A percentile compares a stretch with the other conserved stretches of the same genome.
Evolutionary conservation across 2,888 invertebrate species (phyloP).

Genomic region (Phaonia tiefii): DNA sequence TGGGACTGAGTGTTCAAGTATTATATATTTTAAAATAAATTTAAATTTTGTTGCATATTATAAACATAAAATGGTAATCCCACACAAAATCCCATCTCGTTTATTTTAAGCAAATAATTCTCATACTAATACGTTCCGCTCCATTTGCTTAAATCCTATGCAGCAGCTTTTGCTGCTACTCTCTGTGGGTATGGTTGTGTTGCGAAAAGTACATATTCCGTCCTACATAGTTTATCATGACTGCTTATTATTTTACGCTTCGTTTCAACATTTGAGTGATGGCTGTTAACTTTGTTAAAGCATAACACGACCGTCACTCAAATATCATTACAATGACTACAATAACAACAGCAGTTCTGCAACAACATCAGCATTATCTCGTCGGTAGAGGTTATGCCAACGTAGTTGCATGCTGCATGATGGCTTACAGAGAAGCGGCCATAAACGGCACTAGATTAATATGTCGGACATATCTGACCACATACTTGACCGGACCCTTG

Average conservation of each 20-base stretch:
- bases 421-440: slow-evolving; percentile 4
- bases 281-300: slow-evolving; percentile 58
- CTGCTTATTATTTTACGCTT: slow-evolving; percentile 48
- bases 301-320: slow-evolving; percentile 52
- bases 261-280: slow-evolving; percentile 55
- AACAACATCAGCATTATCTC: slow-evolving; percentile 7
- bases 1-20: no score
- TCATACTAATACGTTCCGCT: slow-evolving; percentile 7
- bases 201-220: no score
- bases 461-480: slow-evolving; percentile 54
- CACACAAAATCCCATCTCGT: no score
- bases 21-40: no score
- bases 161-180: slow-evolving; percentile 26
- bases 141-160: slow-evolving; percentile 50
- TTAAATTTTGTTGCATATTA: no score
- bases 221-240: slow-evolving; percentile 53
- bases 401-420: slow-evolving; percentile 3
- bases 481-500: slow-evolving; percentile 42
- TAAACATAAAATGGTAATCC: no score
- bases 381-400: not conserved
- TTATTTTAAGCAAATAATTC: no score
- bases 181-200: no score
- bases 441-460: slow-evolving; percentile 52
- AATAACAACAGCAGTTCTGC: slow-evolving; percentile 5
- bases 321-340: slow-evolving; percentile 9